phyloP scores from a whole-genome alignment of 1,140 invertebrate species.

The Euura saliciscinereae region DNA sequence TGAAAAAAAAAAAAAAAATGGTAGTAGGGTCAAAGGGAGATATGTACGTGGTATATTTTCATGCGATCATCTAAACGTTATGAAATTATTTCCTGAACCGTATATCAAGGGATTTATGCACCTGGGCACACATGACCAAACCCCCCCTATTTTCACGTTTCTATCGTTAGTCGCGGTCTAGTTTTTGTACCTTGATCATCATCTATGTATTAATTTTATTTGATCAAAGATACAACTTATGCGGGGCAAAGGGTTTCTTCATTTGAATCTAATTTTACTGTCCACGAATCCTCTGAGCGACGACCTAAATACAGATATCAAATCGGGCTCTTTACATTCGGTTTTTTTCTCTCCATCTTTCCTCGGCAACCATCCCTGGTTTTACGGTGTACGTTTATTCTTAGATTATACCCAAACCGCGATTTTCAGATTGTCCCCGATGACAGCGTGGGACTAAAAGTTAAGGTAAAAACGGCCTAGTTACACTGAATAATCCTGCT shows the following conservation, averaged over 20 bases:
- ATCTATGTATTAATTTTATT: neutral
- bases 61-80: conserved; percentile 29
- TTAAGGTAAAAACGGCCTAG: too few relatives aligned
- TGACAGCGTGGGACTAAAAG: too few relatives aligned
- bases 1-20: neutral
- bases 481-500: too few relatives aligned
- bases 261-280: conserved; percentile 39
- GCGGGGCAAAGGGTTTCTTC: conserved; percentile 39
- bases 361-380: too few relatives aligned
- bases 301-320: too few relatives aligned
- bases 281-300: too few relatives aligned
- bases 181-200: conserved; percentile 27
- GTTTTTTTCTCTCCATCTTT: too few relatives aligned
- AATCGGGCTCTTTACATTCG: too few relatives aligned
- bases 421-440: too few relatives aligned
- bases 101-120: conserved; percentile 19
- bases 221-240: neutral
- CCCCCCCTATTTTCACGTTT: conserved; percentile 21
- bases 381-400: too few relatives aligned
- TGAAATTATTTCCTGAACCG: conserved; percentile 44
- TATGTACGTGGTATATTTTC: neutral
- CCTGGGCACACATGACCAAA: conserved; percentile 42
- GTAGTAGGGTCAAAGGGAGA: neutral
- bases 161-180: conserved; percentile 34
- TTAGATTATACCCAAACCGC: too few relatives aligned